phyloP scores from a whole-genome alignment of 2,888 invertebrate genomes.

The Panzeria rudis region DNA sequence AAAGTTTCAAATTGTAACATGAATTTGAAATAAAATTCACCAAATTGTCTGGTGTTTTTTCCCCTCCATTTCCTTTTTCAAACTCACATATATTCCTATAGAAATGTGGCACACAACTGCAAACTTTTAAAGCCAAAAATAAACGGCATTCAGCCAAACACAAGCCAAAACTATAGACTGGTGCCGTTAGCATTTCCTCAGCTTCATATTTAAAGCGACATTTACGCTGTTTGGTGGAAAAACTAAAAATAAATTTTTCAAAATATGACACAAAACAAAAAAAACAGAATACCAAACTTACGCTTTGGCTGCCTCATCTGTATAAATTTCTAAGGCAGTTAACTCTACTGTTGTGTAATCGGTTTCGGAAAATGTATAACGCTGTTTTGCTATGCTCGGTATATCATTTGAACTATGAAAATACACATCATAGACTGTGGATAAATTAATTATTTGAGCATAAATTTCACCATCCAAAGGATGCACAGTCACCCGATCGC shows the following conservation, averaged over 20 bases:
- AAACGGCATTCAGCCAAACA: constrained; percentile 90
- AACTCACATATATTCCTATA: constrained; percentile 87
- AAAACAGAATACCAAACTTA: constrained; percentile 75
- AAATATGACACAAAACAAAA: not conserved
- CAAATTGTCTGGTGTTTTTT: not conserved
- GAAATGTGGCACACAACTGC: constrained; percentile 90
- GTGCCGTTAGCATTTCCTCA: constrained; percentile 86
- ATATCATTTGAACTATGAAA: constrained; percentile 88
- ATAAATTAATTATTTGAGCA: constrained; percentile 89
- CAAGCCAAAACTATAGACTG: constrained; percentile 88
- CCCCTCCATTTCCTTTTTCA: not conserved
- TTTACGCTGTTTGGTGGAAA: constrained; percentile 87
- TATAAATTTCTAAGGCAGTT: constrained; percentile 86
- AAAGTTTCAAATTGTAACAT: not conserved
- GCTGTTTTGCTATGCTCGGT: constrained; percentile 87
- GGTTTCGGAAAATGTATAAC: constrained; percentile 84
- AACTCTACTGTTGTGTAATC: constrained; percentile 87
- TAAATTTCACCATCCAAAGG: constrained; percentile 91
- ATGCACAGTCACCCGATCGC: constrained; percentile 85
- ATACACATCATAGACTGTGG: constrained; percentile 87
- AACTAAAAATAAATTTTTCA: constrained; percentile 79
- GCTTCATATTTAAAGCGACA: constrained; percentile 89
- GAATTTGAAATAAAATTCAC: not conserved
- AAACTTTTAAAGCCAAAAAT: constrained; percentile 86
- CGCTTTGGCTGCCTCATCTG: constrained; percentile 85